These are phyloP conservation scores for Linepithema humile DNA, from an alignment of 1,140 invertebrate genomes.

Conservation along the genomic window DNA sequence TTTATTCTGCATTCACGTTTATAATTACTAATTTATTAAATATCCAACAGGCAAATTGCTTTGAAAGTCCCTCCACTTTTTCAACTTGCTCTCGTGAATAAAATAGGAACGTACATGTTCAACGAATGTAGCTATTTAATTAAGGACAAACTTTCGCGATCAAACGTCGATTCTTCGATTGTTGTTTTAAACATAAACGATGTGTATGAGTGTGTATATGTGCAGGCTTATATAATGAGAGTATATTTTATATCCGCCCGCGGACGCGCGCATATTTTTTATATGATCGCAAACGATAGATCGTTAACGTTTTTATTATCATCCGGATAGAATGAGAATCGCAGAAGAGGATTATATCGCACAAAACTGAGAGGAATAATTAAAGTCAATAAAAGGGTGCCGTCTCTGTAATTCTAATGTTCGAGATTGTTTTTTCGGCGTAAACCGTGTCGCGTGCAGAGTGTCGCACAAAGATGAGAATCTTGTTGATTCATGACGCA, in stretches of 20 bases:
- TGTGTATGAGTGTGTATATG: constrained; percentile 47
- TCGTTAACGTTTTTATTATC: constrained; percentile 40
- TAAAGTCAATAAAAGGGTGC: constrained; percentile 52
- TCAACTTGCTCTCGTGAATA: constrained; percentile 23
- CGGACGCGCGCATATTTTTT: constrained; percentile 67
- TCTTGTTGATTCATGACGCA: background rate
- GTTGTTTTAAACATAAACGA: constrained; percentile 53
- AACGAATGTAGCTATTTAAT: constrained; percentile 58
- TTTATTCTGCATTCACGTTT: background rate
- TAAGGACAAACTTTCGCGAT: constrained; percentile 55
- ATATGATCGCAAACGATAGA: constrained; percentile 58
- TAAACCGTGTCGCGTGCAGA: background rate
- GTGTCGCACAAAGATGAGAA: background rate
- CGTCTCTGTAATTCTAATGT: constrained; percentile 46
- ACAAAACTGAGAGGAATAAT: constrained; percentile 37
- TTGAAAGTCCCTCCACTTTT: background rate
- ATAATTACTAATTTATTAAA: background rate
- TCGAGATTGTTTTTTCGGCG: constrained; percentile 17
- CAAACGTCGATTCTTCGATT: constrained; percentile 68
- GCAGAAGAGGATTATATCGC: background rate
- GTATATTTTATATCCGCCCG: constrained; percentile 70
- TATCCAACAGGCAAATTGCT: background rate
- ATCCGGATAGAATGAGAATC: background rate
- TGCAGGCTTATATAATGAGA: constrained; percentile 65
- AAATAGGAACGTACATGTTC: constrained; percentile 46